phyloP scores from a whole-genome alignment of 2,888 invertebrate species.

The Campoplex nolae region DNA sequence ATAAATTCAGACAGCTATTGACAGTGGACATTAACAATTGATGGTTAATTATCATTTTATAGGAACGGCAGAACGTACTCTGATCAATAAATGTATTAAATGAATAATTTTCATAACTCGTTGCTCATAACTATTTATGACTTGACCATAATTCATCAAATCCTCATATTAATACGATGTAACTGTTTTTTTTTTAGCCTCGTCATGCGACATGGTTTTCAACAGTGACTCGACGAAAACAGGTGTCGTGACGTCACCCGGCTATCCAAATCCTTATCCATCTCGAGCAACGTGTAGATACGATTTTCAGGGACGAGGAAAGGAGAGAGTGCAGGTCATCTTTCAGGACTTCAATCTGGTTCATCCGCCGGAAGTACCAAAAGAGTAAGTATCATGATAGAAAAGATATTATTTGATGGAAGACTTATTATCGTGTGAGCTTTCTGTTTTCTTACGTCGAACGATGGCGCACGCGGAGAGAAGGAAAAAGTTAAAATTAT shows the following conservation, averaged over 20 bases:
- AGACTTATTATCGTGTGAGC: conserved; percentile 3
- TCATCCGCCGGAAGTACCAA: conserved; percentile 87
- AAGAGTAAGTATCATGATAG: conserved; percentile 86
- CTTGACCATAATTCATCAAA: not conserved
- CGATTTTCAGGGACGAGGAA: conserved; percentile 94
- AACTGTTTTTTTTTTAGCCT: conserved; percentile 87
- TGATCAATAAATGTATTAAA: not conserved
- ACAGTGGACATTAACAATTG: too few species aligned
- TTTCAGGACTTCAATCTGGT: conserved; percentile 94
- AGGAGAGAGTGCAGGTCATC: conserved; percentile 93
- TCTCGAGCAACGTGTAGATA: conserved; percentile 93
- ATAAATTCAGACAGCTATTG: too few species aligned
- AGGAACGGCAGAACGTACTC: not conserved
- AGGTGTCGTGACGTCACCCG: conserved; percentile 93
- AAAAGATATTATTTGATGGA: conserved; percentile 21
- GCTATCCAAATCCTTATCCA: conserved; percentile 94
- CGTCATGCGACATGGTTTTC: conserved; percentile 91
- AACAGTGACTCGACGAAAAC: conserved; percentile 92
- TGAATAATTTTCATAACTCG: not conserved
- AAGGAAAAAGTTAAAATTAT: too few species aligned
- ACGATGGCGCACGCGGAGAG: not conserved
- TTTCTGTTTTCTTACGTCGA: not conserved
- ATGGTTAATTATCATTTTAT: not conserved
- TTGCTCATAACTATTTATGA: not conserved
- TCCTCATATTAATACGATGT: not conserved